These are phyloP conservation scores for Mechanitis mazaeus DNA, from an alignment of 2,888 invertebrate species.

Conservation along the genomic window DNA sequence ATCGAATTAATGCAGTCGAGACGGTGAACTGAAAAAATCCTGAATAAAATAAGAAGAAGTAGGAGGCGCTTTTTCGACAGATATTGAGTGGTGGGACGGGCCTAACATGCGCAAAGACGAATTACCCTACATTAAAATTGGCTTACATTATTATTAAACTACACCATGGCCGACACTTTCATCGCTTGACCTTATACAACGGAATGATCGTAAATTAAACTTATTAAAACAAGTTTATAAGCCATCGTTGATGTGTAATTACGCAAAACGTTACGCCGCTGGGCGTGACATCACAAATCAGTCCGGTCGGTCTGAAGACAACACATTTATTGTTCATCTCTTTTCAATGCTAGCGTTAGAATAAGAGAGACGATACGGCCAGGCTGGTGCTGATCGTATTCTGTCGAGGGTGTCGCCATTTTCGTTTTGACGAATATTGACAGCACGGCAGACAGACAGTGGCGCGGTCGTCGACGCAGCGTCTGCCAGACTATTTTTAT, in stretches of 20 bases:
- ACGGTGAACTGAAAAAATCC: slow-evolving; percentile 62
- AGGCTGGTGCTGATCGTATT: slow-evolving; percentile 71
- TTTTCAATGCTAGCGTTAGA: slow-evolving; percentile 39
- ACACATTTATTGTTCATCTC: slow-evolving; percentile 56
- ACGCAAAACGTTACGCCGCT: slow-evolving; percentile 77
- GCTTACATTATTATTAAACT: slow-evolving; percentile 55
- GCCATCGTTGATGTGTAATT: slow-evolving; percentile 67
- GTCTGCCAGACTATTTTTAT: slow-evolving; percentile 74
- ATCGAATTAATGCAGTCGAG: slow-evolving; percentile 65
- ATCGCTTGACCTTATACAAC: slow-evolving; percentile 57
- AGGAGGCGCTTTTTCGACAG: slow-evolving; percentile 73
- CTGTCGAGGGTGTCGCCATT: slow-evolving; percentile 82
- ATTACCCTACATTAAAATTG: slow-evolving; percentile 51
- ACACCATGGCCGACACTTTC: slow-evolving; percentile 61
- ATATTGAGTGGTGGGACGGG: slow-evolving; percentile 77
- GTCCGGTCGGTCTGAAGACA: slow-evolving; percentile 68
- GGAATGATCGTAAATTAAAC: slow-evolving; percentile 65
- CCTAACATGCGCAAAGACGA: slow-evolving; percentile 73
- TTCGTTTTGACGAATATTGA: slow-evolving; percentile 85
- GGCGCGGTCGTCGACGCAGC: slow-evolving; percentile 72
- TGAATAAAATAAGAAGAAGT: slow-evolving; percentile 74
- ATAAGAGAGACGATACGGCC: slow-evolving; percentile 46
- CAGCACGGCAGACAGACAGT: slow-evolving; percentile 78
- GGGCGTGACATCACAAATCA: slow-evolving; percentile 78
- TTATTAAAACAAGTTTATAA: slow-evolving; percentile 73